phyloP scores from a whole-genome alignment of 2,888 invertebrate species.

The Uloborus plumipes region DNA sequence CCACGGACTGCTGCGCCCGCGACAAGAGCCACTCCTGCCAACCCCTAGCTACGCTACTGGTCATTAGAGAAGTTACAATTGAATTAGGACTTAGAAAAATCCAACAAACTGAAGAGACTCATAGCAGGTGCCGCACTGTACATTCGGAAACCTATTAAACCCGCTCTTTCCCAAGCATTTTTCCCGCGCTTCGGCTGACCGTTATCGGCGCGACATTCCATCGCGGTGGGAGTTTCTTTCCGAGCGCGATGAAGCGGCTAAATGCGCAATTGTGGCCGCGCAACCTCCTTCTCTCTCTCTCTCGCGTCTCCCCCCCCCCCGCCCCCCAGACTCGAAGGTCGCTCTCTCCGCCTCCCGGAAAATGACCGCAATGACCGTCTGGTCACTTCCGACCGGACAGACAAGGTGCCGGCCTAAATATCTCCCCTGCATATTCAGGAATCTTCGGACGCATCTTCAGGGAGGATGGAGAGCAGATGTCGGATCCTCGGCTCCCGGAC shows the following conservation, averaged over 20 bases:
- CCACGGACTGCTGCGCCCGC: too few relatives aligned
- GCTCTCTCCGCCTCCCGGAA: constrained; percentile 27
- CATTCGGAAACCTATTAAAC: too few relatives aligned
- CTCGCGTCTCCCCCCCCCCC: constrained; percentile 6
- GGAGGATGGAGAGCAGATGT: constrained; percentile 22
- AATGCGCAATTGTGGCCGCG: constrained; percentile 51
- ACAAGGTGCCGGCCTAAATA: constrained; percentile 38
- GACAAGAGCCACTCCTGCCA: too few relatives aligned
- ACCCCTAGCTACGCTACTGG: too few relatives aligned
- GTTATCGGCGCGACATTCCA: too few relatives aligned
- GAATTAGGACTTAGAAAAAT: too few relatives aligned
- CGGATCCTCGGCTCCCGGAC: neutral
- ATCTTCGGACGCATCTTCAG: constrained; percentile 35
- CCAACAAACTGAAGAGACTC: too few relatives aligned
- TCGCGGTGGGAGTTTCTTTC: too few relatives aligned
- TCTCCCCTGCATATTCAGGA: constrained; percentile 46
- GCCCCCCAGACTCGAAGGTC: constrained; percentile 7
- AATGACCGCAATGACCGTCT: constrained; percentile 63
- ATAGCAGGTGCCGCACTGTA: too few relatives aligned
- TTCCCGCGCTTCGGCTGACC: too few relatives aligned
- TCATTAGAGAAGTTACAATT: too few relatives aligned
- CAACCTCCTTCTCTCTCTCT: constrained; percentile 23
- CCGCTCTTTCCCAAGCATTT: too few relatives aligned
- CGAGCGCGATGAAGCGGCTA: constrained; percentile 34
- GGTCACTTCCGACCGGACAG: constrained; percentile 61